Evolutionary conservation across 2,888 invertebrate genomes (phyloP), one percentile per base, ranked within the genome.

Genomic region (Phorcus lineatus): DNA sequence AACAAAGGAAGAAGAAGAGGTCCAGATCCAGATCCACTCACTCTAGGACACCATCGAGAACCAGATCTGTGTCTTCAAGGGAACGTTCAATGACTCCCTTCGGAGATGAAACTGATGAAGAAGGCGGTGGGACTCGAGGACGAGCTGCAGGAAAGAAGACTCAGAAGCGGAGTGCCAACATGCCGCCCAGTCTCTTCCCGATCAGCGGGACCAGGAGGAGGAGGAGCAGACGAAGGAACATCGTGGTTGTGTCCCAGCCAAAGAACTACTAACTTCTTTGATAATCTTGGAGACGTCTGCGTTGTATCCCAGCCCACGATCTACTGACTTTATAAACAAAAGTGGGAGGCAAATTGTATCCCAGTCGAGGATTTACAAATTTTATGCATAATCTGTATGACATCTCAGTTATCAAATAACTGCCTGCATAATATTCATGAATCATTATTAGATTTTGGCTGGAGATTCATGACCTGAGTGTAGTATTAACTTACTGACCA

Each of bases 171-270:
- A 55, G 28, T 11, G 24, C 54, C 17, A 54, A 28, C 55, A 31
- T 76, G 55, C 36, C 76, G 2, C 52, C 24, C 52, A 52, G 74
- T 22, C 74, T 74, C 52, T 47, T 24, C 22, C 24, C 24, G 9
- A 54, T 53, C 31, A 53, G 53, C 31, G 76, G 76, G n/a, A 19
- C 28, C 0, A 24, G 31, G 55, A 24, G 76, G 19, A 24, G 31
- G 17, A 11, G 76, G 17, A 53, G 76, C 36, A 24, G 76, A 13
- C 55, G 76, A 28, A 76, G 55, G 55, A 76, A 76, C 54, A 76
- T 76, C n/a, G 76, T 76, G 24, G 76, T 76, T n/a, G 76, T 76
- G 24, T 24, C 54, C 24, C 53, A 53, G 36, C 76, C 76, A 16
- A 76, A 54, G 55, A 53, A 76, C 36, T 76, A 55, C 36, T 76